These are phyloP conservation scores for Saimiri boliviensis DNA, from an alignment of 2,113 vertebrate species.

Conservation along the genomic window DNA sequence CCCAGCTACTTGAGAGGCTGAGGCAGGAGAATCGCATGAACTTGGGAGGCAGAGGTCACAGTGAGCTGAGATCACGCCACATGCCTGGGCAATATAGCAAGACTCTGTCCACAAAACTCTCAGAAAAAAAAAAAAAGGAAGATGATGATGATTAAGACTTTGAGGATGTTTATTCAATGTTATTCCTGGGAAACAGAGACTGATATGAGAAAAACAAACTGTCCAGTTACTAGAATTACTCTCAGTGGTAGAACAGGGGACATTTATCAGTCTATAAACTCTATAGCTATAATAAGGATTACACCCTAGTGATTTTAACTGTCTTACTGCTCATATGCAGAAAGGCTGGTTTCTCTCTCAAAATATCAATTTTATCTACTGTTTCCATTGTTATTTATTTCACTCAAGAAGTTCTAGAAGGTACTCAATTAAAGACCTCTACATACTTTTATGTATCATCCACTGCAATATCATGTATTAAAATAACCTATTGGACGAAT, in stretches of 20 bases:
- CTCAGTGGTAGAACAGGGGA: not conserved
- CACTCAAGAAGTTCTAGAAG: slow-evolving; percentile 26
- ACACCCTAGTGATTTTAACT: slow-evolving; percentile 52
- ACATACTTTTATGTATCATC: not conserved
- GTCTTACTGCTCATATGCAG: slow-evolving; percentile 27
- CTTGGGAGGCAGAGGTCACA: too few relatives aligned
- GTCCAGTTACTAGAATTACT: slow-evolving; percentile 24
- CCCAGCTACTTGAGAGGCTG: not conserved
- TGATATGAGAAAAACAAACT: slow-evolving; percentile 9
- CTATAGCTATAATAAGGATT: not conserved
- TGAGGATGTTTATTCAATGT: not conserved
- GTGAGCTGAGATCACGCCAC: not conserved
- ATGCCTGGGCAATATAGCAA: not conserved
- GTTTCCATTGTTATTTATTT: slow-evolving; percentile 22
- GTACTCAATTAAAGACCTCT: not conserved
- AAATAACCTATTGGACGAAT: not conserved
- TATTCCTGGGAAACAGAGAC: slow-evolving; percentile 14
- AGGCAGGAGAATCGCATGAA: not conserved
- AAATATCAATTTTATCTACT: slow-evolving; percentile 28
- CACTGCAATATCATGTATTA: not conserved
- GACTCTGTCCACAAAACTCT: not conserved
- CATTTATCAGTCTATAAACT: slow-evolving; percentile 49
- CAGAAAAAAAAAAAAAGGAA: not conserved
- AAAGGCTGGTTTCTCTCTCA: slow-evolving; percentile 34
- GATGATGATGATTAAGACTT: not conserved